Evolutionary conservation across 2,797 vertebrate species (phyloP), one percentile per base, ranked within the genome.

Genomic region (Oreochromis grahami): DNA sequence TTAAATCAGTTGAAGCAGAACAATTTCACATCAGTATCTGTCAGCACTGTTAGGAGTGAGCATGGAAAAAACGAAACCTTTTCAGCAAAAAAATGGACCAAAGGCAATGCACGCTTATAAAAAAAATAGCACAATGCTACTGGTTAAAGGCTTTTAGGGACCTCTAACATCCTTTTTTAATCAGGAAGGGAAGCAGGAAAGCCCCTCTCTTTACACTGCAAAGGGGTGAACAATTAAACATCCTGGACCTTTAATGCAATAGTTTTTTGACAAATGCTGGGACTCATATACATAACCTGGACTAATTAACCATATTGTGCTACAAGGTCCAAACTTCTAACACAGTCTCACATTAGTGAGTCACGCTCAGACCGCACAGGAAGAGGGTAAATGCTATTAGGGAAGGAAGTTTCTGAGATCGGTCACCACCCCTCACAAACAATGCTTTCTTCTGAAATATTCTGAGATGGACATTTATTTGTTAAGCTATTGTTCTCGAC

Each of bases 401-500:
- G 81, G 86, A 91, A 90, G 86, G 72, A 79, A 45, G 70, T 87
- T 88, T 87, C 86, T 85, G 45, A 83, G 84, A 84, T 90, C 63
- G 82, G 91, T 56, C 91, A 13, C 84, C 91, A 78, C 89, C 90
- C 86, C 84, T 83, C 21, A 78, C 63, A 84, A 84, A 84, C 63
- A 80, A 77, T 78, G 81, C 76, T 89, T 91, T 93, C 86, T 91
- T 89, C 72, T 80, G 24, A 87, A 84, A 85, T 88, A 77, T 86
- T 92, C 70, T 14, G 53, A 79, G 86, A 89, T 84, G 80, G 86
- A 81, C 65, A 83, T 91, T 86, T 94, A 87, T 90, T 93, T 92
- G 83, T 45, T 50, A 81, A 90, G 81, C 93, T 80, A 94, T 96
- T 96, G 94, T 96, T 95, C 90, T 86, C 80, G 32, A 86, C 92